Conservation (phyloP, 2,797 vertebrate species). For the Phyllotis vaccarum region DNA sequence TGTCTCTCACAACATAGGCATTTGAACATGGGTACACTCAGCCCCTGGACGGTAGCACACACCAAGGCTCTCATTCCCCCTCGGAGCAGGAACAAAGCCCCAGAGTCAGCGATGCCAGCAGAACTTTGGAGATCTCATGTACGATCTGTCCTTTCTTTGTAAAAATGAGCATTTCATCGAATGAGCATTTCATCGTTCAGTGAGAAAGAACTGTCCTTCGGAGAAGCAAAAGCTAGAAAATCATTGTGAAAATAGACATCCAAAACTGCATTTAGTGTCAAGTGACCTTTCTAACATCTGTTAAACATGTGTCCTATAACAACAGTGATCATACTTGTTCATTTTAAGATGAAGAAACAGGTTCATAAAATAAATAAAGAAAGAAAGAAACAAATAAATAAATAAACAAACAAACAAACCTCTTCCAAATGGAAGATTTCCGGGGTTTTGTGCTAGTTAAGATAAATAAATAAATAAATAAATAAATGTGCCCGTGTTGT, state of each 20-base stretch:
- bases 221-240: fast-evolving
- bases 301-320: not conserved
- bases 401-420: not conserved
- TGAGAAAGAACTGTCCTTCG: not conserved
- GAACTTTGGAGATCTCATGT: not conserved
- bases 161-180: not conserved
- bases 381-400: not conserved
- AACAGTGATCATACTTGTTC: not conserved
- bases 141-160: not conserved
- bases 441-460: not conserved
- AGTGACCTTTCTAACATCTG: not conserved
- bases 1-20: not conserved
- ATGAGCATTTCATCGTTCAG: not conserved
- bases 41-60: not conserved
- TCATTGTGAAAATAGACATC: not conserved
- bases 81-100: not conserved
- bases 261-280: not conserved
- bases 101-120: too few species aligned
- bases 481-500: not conserved
- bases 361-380: not conserved
- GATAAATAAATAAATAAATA: constrained; percentile 42
- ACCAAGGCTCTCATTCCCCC: not conserved
- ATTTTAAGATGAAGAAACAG: not conserved
- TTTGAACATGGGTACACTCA: fast-evolving
- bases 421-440: constrained; percentile 3